phyloP scores from a whole-genome alignment of 2,113 vertebrate species.

The Setophaga kirtlandii region DNA sequence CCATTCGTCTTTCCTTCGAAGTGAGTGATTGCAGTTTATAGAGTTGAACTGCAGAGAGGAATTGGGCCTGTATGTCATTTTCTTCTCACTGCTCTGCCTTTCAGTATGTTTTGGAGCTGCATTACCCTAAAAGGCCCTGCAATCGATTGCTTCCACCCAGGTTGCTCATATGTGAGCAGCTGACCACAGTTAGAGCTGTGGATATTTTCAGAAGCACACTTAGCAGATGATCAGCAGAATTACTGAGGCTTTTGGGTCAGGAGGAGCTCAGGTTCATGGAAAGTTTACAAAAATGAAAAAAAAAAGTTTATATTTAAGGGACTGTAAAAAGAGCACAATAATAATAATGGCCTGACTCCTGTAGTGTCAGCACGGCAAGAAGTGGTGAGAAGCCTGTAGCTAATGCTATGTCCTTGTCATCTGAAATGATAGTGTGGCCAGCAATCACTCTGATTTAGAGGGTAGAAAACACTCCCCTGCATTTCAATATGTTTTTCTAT shows the following conservation, averaged over 20 bases:
- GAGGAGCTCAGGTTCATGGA: neutral
- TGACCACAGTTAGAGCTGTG: neutral
- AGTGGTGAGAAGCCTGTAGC: neutral
- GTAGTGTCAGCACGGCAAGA: neutral
- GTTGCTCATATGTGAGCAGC: neutral
- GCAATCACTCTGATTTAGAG: neutral
- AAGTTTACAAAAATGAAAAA: conserved; percentile 8
- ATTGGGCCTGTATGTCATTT: conserved; percentile 19
- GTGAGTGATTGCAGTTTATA: conserved; percentile 13
- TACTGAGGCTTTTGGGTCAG: neutral
- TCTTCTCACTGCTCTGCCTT: neutral
- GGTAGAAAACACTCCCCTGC: neutral
- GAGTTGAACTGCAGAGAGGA: conserved; percentile 12
- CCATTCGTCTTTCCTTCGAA: neutral
- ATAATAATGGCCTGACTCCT: neutral
- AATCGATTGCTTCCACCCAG: neutral
- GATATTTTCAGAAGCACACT: neutral
- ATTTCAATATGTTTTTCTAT: conserved; percentile 33
- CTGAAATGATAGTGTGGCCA: neutral
- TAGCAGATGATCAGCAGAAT: neutral
- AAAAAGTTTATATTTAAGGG: neutral
- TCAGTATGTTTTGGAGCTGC: neutral
- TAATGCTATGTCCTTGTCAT: conserved; percentile 24
- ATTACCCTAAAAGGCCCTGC: conserved; percentile 18
- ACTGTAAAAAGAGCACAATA: neutral